Evolutionary conservation across 2,113 vertebrate species (phyloP).

Genomic region (Melospiza georgiana): DNA sequence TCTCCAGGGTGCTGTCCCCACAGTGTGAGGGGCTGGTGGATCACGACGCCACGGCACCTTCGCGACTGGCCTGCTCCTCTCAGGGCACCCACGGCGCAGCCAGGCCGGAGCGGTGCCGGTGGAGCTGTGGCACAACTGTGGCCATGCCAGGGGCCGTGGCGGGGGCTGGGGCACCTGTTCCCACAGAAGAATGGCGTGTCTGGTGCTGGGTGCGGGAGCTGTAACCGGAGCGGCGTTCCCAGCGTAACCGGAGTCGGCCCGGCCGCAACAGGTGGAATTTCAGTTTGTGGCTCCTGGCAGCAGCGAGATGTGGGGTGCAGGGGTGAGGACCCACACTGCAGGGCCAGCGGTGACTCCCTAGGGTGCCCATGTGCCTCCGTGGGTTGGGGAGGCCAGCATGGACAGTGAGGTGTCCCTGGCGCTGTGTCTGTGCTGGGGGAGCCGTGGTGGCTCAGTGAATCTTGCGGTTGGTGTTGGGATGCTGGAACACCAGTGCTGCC

Average conservation of each 20-base stretch:
- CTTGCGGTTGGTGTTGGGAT: not conserved
- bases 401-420: rapidly evolving
- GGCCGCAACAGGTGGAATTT: conserved; percentile 69
- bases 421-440: not conserved
- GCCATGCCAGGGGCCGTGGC: not conserved
- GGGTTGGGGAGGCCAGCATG: rapidly evolving
- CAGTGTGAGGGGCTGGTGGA: rapidly evolving
- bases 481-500: rapidly evolving
- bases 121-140: not conserved
- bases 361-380: rapidly evolving
- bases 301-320: not conserved
- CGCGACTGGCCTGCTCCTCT: not conserved
- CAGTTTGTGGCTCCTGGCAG: conserved; percentile 13
- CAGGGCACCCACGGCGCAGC: not conserved
- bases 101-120: rapidly evolving
- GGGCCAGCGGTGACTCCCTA: rapidly evolving
- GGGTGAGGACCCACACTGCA: not conserved
- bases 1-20: not conserved
- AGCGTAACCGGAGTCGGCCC: conserved; percentile 47
- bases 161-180: conserved; percentile 59
- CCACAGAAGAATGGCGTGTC: conserved; percentile 32
- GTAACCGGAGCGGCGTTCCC: conserved; percentile 61
- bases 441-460: rapidly evolving
- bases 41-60: not conserved
- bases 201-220: conserved; percentile 8